Percentiles rank a stretch among this genome's conserved stretches.
Conservation (phyloP, 1,140 invertebrate species). For the Leptinotarsa defecta region DNA sequence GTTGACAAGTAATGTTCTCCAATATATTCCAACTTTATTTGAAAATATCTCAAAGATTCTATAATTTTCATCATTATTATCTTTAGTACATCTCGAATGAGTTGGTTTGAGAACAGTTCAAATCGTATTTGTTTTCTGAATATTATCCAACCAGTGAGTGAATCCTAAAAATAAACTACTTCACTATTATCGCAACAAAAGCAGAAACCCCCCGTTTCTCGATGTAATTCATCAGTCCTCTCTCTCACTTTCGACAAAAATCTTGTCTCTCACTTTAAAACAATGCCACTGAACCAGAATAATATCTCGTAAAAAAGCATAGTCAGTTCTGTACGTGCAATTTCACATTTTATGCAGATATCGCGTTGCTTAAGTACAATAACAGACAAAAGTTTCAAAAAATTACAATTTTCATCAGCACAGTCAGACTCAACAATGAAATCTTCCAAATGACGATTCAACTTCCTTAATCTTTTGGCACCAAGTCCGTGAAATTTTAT, state of each 20-base stretch:
- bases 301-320: constrained; percentile 6
- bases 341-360: constrained; percentile 11
- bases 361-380: constrained; percentile 25
- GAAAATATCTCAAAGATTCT: no score
- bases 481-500: no score
- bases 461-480: no score
- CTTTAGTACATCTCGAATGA: no score
- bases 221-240: constrained; percentile 42
- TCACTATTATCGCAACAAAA: constrained; percentile 6
- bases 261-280: constrained; percentile 11
- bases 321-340: background rate
- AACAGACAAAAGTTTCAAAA: constrained; percentile 14
- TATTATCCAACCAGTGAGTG: background rate
- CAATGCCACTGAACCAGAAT: constrained; percentile 14
- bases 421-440: background rate
- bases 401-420: constrained; percentile 1
- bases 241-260: constrained; percentile 26
- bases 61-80: no score
- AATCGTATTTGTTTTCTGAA: background rate
- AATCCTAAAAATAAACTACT: constrained; percentile 1
- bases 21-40: no score
- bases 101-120: no score
- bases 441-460: background rate
- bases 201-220: constrained; percentile 41
- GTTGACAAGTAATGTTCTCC: no score